Evolutionary conservation across 2,888 invertebrate genomes (phyloP).

Genomic region (Patella ulyssiponensis): DNA sequence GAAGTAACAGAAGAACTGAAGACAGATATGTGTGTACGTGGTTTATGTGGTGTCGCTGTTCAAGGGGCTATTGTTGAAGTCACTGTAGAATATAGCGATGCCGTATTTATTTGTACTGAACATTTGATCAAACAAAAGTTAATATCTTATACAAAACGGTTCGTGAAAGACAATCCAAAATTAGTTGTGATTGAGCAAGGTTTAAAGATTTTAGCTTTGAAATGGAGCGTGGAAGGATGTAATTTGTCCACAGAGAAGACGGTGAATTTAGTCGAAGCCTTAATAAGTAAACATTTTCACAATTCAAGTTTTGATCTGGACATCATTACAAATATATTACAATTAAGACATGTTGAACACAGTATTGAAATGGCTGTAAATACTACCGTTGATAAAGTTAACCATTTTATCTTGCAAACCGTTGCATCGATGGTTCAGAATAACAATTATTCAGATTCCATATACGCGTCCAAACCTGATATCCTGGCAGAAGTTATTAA

Average conservation of each 20-base stretch:
- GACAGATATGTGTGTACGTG: background rate
- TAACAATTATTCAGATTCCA: too few species aligned
- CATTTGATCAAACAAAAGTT: constrained; percentile 6
- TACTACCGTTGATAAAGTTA: background rate
- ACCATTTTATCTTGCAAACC: too few species aligned
- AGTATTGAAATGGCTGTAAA: background rate
- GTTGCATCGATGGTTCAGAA: too few species aligned
- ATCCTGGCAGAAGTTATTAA: too few species aligned
- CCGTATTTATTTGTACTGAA: background rate
- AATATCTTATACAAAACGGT: background rate
- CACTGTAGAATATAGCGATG: constrained; percentile 10
- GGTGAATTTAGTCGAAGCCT: background rate
- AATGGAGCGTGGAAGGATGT: background rate
- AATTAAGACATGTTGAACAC: background rate
- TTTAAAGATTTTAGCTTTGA: background rate
- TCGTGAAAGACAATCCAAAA: background rate
- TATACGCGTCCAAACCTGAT: too few species aligned
- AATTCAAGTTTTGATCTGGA: background rate
- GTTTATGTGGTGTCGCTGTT: constrained; percentile 2
- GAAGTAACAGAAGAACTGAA: background rate
- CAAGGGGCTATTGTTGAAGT: constrained; percentile 10
- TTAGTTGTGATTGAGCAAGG: background rate
- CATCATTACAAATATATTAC: background rate
- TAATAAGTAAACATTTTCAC: background rate
- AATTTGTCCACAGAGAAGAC: background rate